Percentiles rank a stretch among this genome's conserved stretches.
Evolutionary conservation across 2,888 invertebrate genomes (phyloP).

Genomic region (Rugalucina vietnamica): DNA sequence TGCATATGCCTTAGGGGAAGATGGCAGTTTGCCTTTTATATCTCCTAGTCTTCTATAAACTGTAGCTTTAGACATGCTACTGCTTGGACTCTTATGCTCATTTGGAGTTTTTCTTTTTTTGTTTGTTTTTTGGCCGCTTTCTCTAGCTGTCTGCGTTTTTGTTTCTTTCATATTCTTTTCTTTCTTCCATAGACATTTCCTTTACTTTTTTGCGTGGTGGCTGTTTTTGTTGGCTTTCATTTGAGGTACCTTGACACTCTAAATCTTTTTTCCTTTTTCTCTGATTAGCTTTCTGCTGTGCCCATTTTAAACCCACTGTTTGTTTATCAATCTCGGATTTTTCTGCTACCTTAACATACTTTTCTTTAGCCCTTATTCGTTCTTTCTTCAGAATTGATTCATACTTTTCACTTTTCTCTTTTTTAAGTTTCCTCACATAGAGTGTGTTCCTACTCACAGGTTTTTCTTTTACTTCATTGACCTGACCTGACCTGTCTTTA

Average conservation of each 20-base stretch:
- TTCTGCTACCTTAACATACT: constrained; percentile 6
- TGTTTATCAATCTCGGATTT: background rate
- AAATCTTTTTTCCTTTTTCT: constrained; percentile 6
- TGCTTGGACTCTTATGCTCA: background rate
- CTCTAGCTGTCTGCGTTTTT: background rate
- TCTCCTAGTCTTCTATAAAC: constrained; percentile 2
- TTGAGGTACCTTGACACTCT: constrained; percentile 6
- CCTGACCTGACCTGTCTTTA: background rate
- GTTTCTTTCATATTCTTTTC: background rate
- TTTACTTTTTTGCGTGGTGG: background rate
- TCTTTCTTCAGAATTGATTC: background rate
- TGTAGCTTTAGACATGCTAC: background rate
- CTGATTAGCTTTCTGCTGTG: background rate
- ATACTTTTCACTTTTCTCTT: background rate
- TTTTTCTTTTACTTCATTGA: background rate
- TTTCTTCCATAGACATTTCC: constrained; percentile 8
- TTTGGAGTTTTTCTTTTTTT: constrained; percentile 4
- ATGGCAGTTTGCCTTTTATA: constrained; percentile 1
- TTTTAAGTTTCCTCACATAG: background rate
- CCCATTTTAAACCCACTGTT: background rate
- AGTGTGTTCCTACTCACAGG: background rate
- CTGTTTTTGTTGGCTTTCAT: background rate
- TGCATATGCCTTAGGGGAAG: constrained; percentile 2
- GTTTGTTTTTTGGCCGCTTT: background rate
- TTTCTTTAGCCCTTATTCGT: background rate